Percentiles rank a stretch among this genome's conserved stretches.
Evolutionary conservation across 2,797 vertebrate species (phyloP).

Genomic region (Ambastaia sidthimunki): DNA sequence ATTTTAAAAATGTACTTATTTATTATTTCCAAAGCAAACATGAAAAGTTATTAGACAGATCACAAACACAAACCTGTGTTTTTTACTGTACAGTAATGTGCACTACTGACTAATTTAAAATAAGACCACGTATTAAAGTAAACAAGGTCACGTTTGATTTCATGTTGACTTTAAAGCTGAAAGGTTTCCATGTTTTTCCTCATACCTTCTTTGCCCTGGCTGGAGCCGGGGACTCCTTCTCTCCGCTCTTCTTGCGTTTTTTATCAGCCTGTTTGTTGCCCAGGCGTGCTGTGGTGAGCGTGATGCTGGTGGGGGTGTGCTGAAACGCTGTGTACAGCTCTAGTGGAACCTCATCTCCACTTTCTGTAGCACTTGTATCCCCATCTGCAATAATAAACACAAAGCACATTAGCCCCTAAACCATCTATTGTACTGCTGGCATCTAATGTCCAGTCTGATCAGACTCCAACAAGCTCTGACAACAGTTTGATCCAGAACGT

Average conservation of each 20-base stretch:
- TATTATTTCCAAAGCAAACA: background rate
- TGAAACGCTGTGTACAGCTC: constrained; percentile 97
- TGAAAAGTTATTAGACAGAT: no score
- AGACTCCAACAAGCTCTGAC: constrained; percentile 1
- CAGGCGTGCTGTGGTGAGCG: constrained; percentile 90
- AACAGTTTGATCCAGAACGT: constrained; percentile 22
- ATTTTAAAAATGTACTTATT: background rate
- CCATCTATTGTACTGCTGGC: background rate
- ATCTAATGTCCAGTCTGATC: background rate
- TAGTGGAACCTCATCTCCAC: constrained; percentile 96
- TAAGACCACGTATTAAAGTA: no score
- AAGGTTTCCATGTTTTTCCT: no score
- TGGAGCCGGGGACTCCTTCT: constrained; percentile 88
- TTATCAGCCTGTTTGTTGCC: constrained; percentile 93
- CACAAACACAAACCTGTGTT: no score
- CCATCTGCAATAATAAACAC: constrained; percentile 80
- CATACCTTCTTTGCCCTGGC: constrained; percentile 93
- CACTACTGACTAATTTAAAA: no score
- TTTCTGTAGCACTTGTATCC: constrained; percentile 98
- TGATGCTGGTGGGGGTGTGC: constrained; percentile 92
- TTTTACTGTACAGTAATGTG: no score
- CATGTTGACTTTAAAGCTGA: no score
- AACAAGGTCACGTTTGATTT: no score
- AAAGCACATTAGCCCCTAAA: constrained; percentile 12
- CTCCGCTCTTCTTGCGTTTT: constrained; percentile 96